Conservation (phyloP, 2,888 invertebrate genomes). For the Mythimna lalbum region DNA sequence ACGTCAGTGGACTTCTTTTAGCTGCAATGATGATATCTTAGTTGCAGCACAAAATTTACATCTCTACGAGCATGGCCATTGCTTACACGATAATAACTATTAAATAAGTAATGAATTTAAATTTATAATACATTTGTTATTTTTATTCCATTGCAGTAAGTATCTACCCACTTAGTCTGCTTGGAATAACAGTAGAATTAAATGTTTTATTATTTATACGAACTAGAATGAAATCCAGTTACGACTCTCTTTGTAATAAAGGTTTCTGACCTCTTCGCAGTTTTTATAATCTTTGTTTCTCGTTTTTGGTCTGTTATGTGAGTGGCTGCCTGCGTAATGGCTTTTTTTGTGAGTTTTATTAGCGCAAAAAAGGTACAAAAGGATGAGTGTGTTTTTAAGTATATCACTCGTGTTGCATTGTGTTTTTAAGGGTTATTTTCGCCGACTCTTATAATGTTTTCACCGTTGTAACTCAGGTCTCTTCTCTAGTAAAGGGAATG, state of each 20-base stretch:
- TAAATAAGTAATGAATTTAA: not conserved
- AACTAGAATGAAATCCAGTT: slow-evolving; percentile 16
- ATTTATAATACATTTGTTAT: not conserved
- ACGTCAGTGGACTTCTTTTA: no score
- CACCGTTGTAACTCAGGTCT: no score
- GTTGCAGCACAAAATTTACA: not conserved
- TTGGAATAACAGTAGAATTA: slow-evolving; percentile 2
- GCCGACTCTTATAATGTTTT: no score
- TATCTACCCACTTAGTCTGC: not conserved
- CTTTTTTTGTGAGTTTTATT: slow-evolving; percentile 32
- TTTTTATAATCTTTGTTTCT: slow-evolving; percentile 26
- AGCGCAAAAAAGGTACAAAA: slow-evolving; percentile 6
- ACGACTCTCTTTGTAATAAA: slow-evolving; percentile 23
- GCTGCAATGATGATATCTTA: not conserved
- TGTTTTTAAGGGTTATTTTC: slow-evolving; percentile 1
- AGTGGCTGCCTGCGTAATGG: slow-evolving; percentile 18
- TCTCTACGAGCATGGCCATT: not conserved
- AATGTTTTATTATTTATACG: slow-evolving; percentile 14
- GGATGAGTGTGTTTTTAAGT: not conserved
- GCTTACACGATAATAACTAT: not conserved
- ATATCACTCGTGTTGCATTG: not conserved
- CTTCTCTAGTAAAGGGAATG: no score
- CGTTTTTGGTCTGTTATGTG: slow-evolving; percentile 19
- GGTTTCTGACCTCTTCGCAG: slow-evolving; percentile 9
- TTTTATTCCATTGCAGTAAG: slow-evolving; percentile 20